These are phyloP conservation scores for Thomomys bottae DNA, from an alignment of 2,113 vertebrate genomes.

Conservation along the genomic window DNA sequence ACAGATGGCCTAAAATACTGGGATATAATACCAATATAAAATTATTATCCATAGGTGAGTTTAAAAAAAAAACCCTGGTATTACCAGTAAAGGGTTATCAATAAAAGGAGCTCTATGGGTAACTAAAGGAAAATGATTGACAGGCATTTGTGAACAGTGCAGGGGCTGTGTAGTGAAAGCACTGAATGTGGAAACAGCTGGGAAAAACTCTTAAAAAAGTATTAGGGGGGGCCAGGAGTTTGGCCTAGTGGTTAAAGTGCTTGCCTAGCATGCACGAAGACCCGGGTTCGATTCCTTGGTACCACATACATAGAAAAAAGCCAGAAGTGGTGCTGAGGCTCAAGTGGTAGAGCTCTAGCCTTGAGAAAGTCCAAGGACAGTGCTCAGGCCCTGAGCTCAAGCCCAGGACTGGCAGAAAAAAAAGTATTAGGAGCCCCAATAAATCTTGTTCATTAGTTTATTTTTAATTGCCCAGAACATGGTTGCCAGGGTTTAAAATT, in stretches of 20 bases:
- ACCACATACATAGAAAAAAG: too few relatives aligned
- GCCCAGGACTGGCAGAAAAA: too few relatives aligned
- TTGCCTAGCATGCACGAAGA: too few relatives aligned
- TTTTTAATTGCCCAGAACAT: constrained; percentile 56
- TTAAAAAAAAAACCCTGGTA: too few relatives aligned
- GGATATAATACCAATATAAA: background rate
- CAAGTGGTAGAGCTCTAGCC: too few relatives aligned
- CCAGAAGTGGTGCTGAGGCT: too few relatives aligned
- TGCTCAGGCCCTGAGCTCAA: too few relatives aligned
- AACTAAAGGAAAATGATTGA: background rate
- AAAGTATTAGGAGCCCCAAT: background rate
- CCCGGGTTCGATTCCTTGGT: too few relatives aligned
- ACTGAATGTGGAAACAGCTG: background rate
- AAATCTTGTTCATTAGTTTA: constrained; percentile 38
- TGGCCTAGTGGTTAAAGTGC: too few relatives aligned
- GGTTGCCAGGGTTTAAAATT: constrained; percentile 65
- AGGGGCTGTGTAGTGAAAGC: background rate
- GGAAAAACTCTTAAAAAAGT: background rate
- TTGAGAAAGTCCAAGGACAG: too few relatives aligned
- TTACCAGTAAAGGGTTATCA: background rate
- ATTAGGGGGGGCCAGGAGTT: too few relatives aligned
- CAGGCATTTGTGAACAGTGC: background rate
- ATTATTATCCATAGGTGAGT: constrained; percentile 5
- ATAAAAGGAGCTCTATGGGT: background rate
- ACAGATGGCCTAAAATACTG: background rate